A percentile compares a stretch with the other conserved stretches of the same genome.
phyloP scores from a whole-genome alignment of 2,888 invertebrate species.

The Ferdinandea cuprea region DNA sequence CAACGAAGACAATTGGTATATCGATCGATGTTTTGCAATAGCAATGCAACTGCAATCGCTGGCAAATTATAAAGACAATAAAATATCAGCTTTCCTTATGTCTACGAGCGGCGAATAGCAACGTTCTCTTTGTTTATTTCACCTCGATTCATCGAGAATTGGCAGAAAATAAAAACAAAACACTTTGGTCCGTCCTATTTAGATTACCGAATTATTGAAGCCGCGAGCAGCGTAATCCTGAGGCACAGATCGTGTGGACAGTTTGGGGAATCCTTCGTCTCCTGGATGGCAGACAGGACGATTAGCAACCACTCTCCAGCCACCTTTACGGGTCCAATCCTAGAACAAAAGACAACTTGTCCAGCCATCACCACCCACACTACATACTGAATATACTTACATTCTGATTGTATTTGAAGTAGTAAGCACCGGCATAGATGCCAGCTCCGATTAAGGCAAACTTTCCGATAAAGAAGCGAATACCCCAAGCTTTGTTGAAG shows the following conservation, averaged over 20 bases:
- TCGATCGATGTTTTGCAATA: slow-evolving; percentile 34
- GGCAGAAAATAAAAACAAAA: slow-evolving; percentile 37
- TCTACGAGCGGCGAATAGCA: slow-evolving; percentile 59
- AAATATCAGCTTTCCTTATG: slow-evolving; percentile 64
- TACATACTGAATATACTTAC: slow-evolving; percentile 84
- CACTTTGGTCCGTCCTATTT: slow-evolving; percentile 76
- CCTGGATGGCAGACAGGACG: slow-evolving; percentile 87
- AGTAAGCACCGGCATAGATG: slow-evolving; percentile 87
- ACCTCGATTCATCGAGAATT: slow-evolving; percentile 54
- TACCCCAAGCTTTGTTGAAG: slow-evolving; percentile 82
- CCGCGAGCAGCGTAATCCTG: slow-evolving; percentile 89
- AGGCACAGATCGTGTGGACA: slow-evolving; percentile 85
- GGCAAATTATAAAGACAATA: slow-evolving; percentile 23
- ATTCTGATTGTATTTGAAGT: slow-evolving; percentile 91
- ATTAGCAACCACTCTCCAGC: slow-evolving; percentile 87
- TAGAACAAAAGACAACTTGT: slow-evolving; percentile 78
- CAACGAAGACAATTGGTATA: slow-evolving; percentile 3
- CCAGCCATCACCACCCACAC: background rate
- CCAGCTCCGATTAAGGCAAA: slow-evolving; percentile 83
- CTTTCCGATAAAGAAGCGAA: slow-evolving; percentile 88
- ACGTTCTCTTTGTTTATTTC: slow-evolving; percentile 64
- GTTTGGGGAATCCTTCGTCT: slow-evolving; percentile 87
- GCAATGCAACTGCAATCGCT: slow-evolving; percentile 37
- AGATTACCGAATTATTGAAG: slow-evolving; percentile 87
- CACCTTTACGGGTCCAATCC: slow-evolving; percentile 91